Base-by-base conservation (phyloP, 1,140 invertebrate species). In the Ephestia elutella region DNA sequence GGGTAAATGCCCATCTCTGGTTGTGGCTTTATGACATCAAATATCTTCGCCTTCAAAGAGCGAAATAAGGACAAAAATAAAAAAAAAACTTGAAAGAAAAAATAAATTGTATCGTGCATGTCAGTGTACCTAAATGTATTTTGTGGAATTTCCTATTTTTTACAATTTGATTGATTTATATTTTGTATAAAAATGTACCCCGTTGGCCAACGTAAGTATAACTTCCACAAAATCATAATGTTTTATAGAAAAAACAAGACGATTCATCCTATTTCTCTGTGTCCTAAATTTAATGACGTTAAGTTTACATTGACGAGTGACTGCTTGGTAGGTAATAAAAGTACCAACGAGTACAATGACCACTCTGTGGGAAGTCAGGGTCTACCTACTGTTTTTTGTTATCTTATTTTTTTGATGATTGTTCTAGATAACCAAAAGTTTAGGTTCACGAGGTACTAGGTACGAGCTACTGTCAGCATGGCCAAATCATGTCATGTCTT, bases 191-290 rank as follows among this genome's bases (percentile, higher is more conserved):
- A 80, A 65, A 87, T 87, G 85, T 86, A 86, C 82, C 85, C 85
- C 82, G 83, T 86, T 87, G 85, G 85, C 66, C 85, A 87, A 84
- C 77, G 85, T 87, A 80, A 83, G 78, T 78, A 67, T 70, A 57
- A 62, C 54, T 60, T 55, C 58, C 56, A 50, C 44, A 54, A 68
- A 68, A 68, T 70, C 28, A 0, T 5, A 25, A 4, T 13, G 10
- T 13, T 25, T 20, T 25, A n/a, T 13, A 53, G 19, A 53, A 53
- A 21, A 53, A 25, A 5, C 21, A n/a, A 25, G 20, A 5, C 5
- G 19, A 20, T 53, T 53, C 20, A n/a, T n/a, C n/a, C 13, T 25
- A n/a, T 53, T 53, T 53, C 21, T 25, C 1, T 20, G 49, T 50
- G 20, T 50, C 18, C 18, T 50, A 20, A 19, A 21, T 50, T n/a